Base-by-base conservation (phyloP, 2,888 invertebrate genomes). In the Caenorhabditis sp. region DNA sequence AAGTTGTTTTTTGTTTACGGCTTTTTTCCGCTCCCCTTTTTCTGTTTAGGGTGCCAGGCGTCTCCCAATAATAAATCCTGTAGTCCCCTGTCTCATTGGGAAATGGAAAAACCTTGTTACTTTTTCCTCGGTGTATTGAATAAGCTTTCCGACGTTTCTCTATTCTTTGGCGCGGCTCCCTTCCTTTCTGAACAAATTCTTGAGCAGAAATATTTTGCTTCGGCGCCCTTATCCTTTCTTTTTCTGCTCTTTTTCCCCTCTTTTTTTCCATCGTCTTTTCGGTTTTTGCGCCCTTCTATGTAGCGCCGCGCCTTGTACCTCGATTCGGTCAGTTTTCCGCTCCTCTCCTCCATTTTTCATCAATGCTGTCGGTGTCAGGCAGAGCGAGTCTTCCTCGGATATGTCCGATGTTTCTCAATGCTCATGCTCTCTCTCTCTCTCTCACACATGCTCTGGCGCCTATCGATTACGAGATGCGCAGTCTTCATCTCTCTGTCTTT, bases 1-100 rank as follows among this genome's bases (percentile, higher is more conserved):
- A 24, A 28, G 76, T 77, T 77, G 77, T 77, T 77, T 77, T 63
- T 70, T 77, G 77, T 77, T 77, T 61, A 77, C 61, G 24, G 47
- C 66, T 49, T 59, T n/a, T n/a, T 38, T 12, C n/a, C n/a, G 22
- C 2, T 26, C 1, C 26, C 24, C 8, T 4, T 54, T 54, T 51
- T 28, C 8, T 22, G 51, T 28, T 24, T 38, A 41, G 24, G 47
- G 19, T 7, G 47, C 47, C 1, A 19, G 47, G n/a, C 19, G n/a
- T 47, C 5, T 47, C 47, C 44, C 16, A 5, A 24, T 26, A 49
- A 24, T 61, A 61, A 38, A 38, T 19, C 47, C 44, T 44, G 10
- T 12, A 14, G 7, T 12, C 8, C n/a, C 7, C 5, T n/a, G 7
- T 47, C 19, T 19, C 16, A n/a, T 5, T 14, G 16, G 47, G 47